Evolutionary conservation across 2,797 vertebrate species (phyloP), one percentile per base, ranked within the genome.

Genomic region (Mycteria americana): DNA sequence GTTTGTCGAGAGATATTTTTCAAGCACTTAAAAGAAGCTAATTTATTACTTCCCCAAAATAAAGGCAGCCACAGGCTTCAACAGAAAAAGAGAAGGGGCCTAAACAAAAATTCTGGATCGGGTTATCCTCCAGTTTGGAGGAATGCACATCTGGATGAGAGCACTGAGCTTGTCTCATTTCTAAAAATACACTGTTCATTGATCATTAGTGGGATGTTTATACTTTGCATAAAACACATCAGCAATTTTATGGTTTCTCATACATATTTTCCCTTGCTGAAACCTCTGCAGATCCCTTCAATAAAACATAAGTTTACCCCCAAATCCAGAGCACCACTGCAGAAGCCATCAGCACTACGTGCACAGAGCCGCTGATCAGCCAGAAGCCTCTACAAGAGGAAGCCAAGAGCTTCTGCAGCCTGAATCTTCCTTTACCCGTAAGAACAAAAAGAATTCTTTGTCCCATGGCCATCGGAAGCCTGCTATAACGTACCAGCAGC

Each of bases 381-480:
- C 89, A 93, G 73, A 91, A 95, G 78, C 93, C 72, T 92, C 85
- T 91, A 11, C 13, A 0, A 89, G 89, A 94, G 53, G 78, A 95
- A 93, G 78, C 84, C 87, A 94, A 91, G 94, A 92, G 91, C 72
- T 96, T 83, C 93, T 97, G 75, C 88, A 94, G 81, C 84, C 88
- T 79, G 10, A 72, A 48, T 57, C 69, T 78, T 92, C 90, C 81
- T 81, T 72, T 30, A 57, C 6, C 18, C 70, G 78, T 23, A 53
- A 53, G 60, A 87, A 70, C 60, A 79, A 81, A n/a, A 68, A 13
- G 13, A 69, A 41, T 53, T 59, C 68, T 74, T 72, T 78, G 79
- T 65, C 68, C 70, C 81, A 37, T 14, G 68, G 85, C 85, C 57
- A 57, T 3, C 16, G 6, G 67, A 89, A 95, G 60, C n/a, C 30